Evolutionary conservation across 2,113 vertebrate genomes (phyloP), one percentile per base, ranked within the genome.

Genomic region (Pandion haliaetus): DNA sequence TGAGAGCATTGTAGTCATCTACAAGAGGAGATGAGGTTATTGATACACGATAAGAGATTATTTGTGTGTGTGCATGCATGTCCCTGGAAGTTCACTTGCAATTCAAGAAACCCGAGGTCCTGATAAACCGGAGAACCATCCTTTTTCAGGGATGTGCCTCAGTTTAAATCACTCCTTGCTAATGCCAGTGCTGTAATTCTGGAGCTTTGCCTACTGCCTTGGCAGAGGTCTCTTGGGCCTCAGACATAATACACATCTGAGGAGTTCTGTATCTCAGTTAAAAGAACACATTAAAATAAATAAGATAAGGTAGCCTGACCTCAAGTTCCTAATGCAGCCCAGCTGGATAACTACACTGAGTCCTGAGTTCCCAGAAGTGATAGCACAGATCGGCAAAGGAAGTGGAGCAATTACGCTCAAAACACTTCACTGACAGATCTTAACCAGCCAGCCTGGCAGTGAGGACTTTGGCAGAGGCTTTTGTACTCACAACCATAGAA

Each of bases 1-100:
- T 14, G 25, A 18, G 40, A 47, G 21, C 26, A 14, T 32, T 36
- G 34, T 34, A 20, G 55, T 21, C 20, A 15, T 9, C 61, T 45
- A 6, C 1, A 1, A 29, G 2, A 26, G 11, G 24, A 57, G 40
- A 28, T 14, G 26, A 58, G 21, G 23, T 57, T 50, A 38, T 44
- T 2, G 3, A 21, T 58, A 5, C 7, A 23, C 0, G 1, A 2
- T 10, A 13, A 38, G 38, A 26, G 29, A 12, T 47, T 14, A 29
- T 65, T 23, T n/a, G 10, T 40, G 38, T 0, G 1, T 34, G 36
- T 31, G 36, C 6, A 1, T 7, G 4, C 17, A 4, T 4, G 19
- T 58, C 57, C 34, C 47, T 66, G 38, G 11, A n/a, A 34, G 42
- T 8, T 52, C 86, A 72, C n/a, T 61, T 24, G 66, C n/a, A 8